Conservation (phyloP, 2,797 vertebrate genomes). For the Falco peregrinus region DNA sequence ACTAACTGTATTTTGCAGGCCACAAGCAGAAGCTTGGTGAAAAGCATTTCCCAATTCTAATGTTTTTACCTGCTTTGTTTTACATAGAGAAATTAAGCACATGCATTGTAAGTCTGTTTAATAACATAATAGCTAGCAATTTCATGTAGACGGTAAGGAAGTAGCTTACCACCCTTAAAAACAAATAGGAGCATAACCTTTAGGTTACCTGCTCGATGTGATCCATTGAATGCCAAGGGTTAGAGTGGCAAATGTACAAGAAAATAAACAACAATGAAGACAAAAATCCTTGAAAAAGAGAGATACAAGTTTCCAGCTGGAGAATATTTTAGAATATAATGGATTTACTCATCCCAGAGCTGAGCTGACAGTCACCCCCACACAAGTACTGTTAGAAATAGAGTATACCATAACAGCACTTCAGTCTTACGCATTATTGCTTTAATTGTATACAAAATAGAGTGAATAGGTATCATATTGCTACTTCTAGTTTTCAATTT, state of each 20-base stretch:
- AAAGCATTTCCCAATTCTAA: not conserved
- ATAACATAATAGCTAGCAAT: not conserved
- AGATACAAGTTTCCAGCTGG: not conserved
- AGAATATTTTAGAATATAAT: not conserved
- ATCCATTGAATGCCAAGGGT: not conserved
- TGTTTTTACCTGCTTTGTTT: not conserved
- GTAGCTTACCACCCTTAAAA: not conserved
- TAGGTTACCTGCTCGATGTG: not conserved
- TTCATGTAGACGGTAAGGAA: not conserved
- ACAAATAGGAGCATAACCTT: not conserved
- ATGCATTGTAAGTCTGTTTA: not conserved
- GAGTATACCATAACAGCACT: not conserved
- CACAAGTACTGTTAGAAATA: not conserved
- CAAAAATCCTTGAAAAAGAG: not conserved
- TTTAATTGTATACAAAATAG: not conserved
- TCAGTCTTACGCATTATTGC: not conserved
- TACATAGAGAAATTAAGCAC: not conserved
- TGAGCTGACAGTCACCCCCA: not conserved
- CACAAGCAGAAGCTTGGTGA: not conserved
- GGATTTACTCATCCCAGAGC: not conserved
- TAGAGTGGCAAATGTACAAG: not conserved
- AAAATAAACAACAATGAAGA: not conserved
- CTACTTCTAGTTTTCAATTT: not conserved
- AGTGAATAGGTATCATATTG: not conserved
- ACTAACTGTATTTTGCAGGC: not conserved